These are phyloP conservation scores for Coenonympha arcania DNA, from an alignment of 2,888 invertebrate species.

Conservation along the genomic window DNA sequence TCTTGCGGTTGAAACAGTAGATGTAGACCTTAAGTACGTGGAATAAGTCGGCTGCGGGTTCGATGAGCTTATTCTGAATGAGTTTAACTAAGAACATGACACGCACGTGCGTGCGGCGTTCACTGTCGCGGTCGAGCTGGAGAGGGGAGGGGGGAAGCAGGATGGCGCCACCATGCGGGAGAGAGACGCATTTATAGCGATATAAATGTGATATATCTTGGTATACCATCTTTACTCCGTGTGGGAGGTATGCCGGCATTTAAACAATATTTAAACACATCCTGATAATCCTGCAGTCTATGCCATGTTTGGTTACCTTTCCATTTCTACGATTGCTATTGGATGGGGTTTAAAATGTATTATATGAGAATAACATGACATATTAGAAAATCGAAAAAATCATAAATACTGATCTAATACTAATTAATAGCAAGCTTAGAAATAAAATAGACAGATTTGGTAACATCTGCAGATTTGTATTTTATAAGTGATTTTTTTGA, in stretches of 20 bases:
- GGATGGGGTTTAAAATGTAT: background rate
- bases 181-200: conserved; percentile 62
- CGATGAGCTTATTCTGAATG: conserved; percentile 36
- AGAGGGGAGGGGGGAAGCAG: conserved; percentile 35
- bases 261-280: conserved; percentile 61
- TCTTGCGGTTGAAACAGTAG: conserved; percentile 31
- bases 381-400: no score
- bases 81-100: conserved; percentile 46
- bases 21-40: conserved; percentile 43
- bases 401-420: no score
- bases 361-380: background rate
- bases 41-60: conserved; percentile 48
- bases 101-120: conserved; percentile 65
- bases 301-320: no score
- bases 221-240: conserved; percentile 66
- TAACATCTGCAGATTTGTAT: background rate
- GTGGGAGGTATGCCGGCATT: conserved; percentile 66
- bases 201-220: conserved; percentile 43
- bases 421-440: no score
- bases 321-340: no score
- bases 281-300: conserved; percentile 43
- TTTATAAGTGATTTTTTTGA: conserved; percentile 20
- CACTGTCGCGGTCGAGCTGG: conserved; percentile 22
- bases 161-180: conserved; percentile 68
- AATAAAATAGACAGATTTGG: no score